Conservation (phyloP, 2,888 invertebrate species). For the Hemithea aestivaria region DNA sequence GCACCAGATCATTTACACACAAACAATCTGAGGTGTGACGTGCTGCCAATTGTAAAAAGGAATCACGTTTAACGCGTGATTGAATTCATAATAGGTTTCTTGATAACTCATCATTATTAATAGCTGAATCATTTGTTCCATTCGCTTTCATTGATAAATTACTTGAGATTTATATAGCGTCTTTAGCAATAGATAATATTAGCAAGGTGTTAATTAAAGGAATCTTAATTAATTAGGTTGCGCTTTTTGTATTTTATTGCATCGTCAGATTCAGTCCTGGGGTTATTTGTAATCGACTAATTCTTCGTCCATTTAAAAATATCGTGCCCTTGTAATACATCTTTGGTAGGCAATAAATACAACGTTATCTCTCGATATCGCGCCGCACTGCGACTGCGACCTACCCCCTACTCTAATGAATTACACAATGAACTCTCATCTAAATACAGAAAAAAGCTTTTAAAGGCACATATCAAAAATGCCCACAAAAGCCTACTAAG, state of each 20-base stretch:
- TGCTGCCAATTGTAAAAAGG: constrained; percentile 26
- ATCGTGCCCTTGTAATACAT: constrained; percentile 64
- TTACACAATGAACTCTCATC: constrained; percentile 79
- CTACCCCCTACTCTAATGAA: constrained; percentile 76
- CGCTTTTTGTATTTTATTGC: constrained; percentile 18
- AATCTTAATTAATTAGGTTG: constrained; percentile 2
- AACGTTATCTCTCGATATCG: constrained; percentile 74
- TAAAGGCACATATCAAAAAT: constrained; percentile 80
- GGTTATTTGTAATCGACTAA: constrained; percentile 66
- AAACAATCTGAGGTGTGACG: constrained; percentile 23
- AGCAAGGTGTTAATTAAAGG: background rate
- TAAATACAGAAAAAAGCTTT: constrained; percentile 80
- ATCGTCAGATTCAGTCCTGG: constrained; percentile 24
- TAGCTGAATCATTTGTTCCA: constrained; percentile 20
- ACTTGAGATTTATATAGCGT: constrained; percentile 1
- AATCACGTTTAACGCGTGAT: constrained; percentile 41
- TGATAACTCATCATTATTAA: constrained; percentile 32
- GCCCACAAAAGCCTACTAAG: constrained; percentile 79
- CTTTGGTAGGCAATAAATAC: constrained; percentile 71
- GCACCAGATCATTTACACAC: constrained; percentile 25
- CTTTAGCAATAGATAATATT: background rate
- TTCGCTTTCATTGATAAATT: constrained; percentile 21
- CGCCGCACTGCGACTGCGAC: constrained; percentile 64
- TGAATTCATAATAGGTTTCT: constrained; percentile 42
- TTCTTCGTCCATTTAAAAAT: constrained; percentile 65